Evolutionary conservation across 1,140 invertebrate species (phyloP).

Genomic region (Helicorthomorpha holstii): DNA sequence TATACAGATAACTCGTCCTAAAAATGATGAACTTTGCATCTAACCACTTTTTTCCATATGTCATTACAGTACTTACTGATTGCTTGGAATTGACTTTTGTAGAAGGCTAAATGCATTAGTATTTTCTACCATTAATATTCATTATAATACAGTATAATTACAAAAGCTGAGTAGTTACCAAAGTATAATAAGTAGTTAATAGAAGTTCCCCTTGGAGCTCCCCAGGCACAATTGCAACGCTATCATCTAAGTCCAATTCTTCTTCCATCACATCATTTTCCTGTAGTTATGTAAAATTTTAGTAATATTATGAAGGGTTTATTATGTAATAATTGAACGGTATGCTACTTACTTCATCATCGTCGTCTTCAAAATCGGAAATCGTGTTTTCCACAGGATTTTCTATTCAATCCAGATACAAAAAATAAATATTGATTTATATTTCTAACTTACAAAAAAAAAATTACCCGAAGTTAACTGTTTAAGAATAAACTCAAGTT

Average conservation of each 20-base stretch:
- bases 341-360: too few species aligned
- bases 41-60: too few species aligned
- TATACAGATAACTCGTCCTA: too few species aligned
- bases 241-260: conserved; percentile 32
- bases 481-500: conserved; percentile 32
- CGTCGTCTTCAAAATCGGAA: conserved; percentile 20
- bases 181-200: conserved; percentile 23
- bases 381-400: conserved; percentile 6
- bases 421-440: neutral
- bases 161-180: conserved; percentile 4
- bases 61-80: too few species aligned
- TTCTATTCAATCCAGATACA: too few species aligned
- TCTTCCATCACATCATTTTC: conserved; percentile 34
- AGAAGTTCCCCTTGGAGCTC: conserved; percentile 29
- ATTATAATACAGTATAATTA: too few species aligned
- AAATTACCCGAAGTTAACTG: conserved; percentile 26
- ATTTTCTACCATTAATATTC: too few species aligned
- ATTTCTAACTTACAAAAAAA: conserved; percentile 11
- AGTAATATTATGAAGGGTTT: neutral
- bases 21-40: too few species aligned
- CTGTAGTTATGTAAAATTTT: conserved; percentile 12
- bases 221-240: conserved; percentile 21
- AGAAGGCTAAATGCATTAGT: too few species aligned
- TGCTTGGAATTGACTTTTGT: too few species aligned
- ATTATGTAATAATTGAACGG: too few species aligned